Evolutionary conservation across 2,113 vertebrate species (phyloP), one percentile per base, ranked within the genome.

Genomic region (Anolis carolinensis): DNA sequence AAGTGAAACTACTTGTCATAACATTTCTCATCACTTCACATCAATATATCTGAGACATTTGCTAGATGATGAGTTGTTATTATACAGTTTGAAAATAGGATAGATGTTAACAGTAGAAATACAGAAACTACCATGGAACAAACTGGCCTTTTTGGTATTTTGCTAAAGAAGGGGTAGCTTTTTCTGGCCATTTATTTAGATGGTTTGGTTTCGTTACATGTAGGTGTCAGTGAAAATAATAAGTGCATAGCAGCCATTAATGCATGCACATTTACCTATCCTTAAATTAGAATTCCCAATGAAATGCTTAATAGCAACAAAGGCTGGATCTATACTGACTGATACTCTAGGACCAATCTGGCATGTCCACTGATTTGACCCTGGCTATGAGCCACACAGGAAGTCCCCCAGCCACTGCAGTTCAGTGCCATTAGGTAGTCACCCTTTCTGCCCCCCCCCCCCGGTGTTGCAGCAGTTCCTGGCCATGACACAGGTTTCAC

Each of bases 21-120:
- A 91, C 90, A 91, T 91, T 91, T 89, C 89, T 89, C 84, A 86
- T 91, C 65, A 62, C 36, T 87, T 78, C 50, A 77, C 25, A 76
- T 87, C 91, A 85, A 59, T 77, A 50, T 48, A 65, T 86, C 87
- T 84, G 36, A 82, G 1, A 20, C 39, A 87, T 44, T 87, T 91
- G 89, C 78, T 34, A 84, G 73, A 48, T 68, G 11, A 52, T 78
- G 44, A 70, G 13, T 85, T 81, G 68, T 77, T 18, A 27, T 16
- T 78, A 50, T 86, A 25, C 88, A 86, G 25, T 84, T 62, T 59
- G 30, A 73, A 89, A 30, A 13, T 72, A 50, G 13, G 72, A 14
- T 23, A 18, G 10, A 59, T 18, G 39, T 20, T 32, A 80, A 84
- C 65, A 7, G 1, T 79, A 85, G 83, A 87, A 86, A 90, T 90